Base-by-base conservation (phyloP, 2,888 invertebrate genomes). In the Diogma glabrata region DNA sequence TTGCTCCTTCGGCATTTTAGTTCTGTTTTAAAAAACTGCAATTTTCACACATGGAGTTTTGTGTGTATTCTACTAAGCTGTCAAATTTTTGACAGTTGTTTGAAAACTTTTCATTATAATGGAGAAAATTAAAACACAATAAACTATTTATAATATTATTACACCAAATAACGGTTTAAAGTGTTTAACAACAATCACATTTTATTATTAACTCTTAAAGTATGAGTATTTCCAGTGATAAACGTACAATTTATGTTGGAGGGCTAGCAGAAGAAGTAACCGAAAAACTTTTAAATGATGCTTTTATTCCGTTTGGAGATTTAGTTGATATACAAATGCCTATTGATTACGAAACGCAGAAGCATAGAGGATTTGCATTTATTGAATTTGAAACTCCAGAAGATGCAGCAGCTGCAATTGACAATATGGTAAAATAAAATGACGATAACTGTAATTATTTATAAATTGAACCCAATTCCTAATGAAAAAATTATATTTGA, bases 241-340 rank as follows among this genome's bases (percentile, higher is more conserved):
- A 89, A 65, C 75, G 87, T 55, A 89, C 88, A 2, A 80, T 89
- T 58, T 89, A 89, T 63, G 87, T 88, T 14, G 89, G 92, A 24
- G 91, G 91, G 5, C 71, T 92, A 58, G 86, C 90, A 0, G 92
- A 97, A 63, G 97, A 99, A 73, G 96, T 96, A 0, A 93, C 92
- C 60, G 94, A 96, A 62, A 93, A 96, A 73, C 82, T 92, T 20
- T 72, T 99, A 28, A 90, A 92, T 67, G 92, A 94, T 50, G 97
- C 97, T 0, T 99, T 99, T 64, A 90, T 97, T 59, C 96, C 97
- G 2, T 99, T 99, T 68, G 99, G 99, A 8, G 99, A 99, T 67
- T 84, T 99, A 53, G 83, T 92, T n/a, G 96, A 97, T 67, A 88
- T 99, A 43, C 94, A 96, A 72, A 92, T 70, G 67, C 99, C 99